Evolutionary conservation across 2,113 vertebrate species (phyloP), one percentile per base, ranked within the genome.

Genomic region (Crocuta crocuta): DNA sequence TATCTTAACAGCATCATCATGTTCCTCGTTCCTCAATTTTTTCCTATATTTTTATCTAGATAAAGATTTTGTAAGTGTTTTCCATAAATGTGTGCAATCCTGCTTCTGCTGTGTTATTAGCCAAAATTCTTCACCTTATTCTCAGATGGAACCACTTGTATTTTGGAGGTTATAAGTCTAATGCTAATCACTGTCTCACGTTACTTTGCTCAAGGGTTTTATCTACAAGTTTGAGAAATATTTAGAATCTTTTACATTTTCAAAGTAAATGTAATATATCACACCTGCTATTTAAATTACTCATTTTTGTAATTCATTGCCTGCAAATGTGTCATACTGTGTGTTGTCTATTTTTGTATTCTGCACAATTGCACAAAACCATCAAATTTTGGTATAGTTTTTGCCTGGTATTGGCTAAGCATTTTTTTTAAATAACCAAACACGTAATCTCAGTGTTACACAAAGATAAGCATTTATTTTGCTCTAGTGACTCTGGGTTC

Each of bases 161-260:
- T 28, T 55, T 50, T 31, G n/a, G 48, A 89, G 61, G 19, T 84
- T 89, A 35, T 26, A 65, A 96, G 8, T 76, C 19, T 70, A 83
- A 76, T 9, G 39, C 13, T 66, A 89, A 10, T 88, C 55, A 3
- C 10, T 71, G 0, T 65, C 53, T 81, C 39, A 81, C 23, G 28
- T 33, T 63, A 35, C 48, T 94, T 96, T 90, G 53, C 45, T 90
- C 2, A 63, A 39, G 7, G 35, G 19, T 63, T 61, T 2, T 58
- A 81, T 21, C 58, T 45, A 48, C 65, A 84, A 90, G 39, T 65
- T 12, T 84, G 73, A 80, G 3, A 24, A 61, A 55, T 55, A 81
- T 80, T 91, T 70, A 74, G 43, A 86, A 73, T 91, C 68, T 50
- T 50, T 89, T 39, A 61, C 15, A 79, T 91, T 90, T 91, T 80